Percentiles rank a stretch among this genome's conserved stretches.
Conservation (phyloP, 2,113 vertebrate species). For the Podarcis muralis region DNA sequence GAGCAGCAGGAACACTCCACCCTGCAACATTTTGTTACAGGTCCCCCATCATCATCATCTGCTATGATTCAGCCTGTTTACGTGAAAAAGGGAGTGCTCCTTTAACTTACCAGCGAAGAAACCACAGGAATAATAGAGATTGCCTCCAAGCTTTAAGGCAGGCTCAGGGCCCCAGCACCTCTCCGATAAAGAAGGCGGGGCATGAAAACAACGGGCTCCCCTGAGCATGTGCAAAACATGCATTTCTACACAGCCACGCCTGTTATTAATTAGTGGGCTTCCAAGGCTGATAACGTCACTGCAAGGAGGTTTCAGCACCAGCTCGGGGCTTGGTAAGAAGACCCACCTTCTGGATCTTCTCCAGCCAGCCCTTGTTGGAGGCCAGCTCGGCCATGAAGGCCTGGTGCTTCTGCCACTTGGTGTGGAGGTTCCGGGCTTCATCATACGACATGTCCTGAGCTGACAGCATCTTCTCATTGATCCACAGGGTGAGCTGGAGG, state of each 20-base stretch:
- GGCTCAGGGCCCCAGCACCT: background rate
- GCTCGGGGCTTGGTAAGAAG: too few species aligned
- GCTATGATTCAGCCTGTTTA: background rate
- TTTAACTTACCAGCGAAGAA: background rate
- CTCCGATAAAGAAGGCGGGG: background rate
- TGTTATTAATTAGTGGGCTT: background rate
- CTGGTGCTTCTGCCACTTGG: conserved; percentile 96
- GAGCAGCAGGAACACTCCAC: too few species aligned
- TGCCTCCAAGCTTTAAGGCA: background rate
- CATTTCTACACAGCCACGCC: background rate
- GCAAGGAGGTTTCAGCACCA: background rate
- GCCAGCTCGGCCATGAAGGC: conserved; percentile 94
- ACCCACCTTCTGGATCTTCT: conserved; percentile 88
- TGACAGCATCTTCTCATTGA: conserved; percentile 93
- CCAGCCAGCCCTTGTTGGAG: conserved; percentile 93
- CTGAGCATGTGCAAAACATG: background rate
- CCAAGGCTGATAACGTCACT: background rate
- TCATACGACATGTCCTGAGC: conserved; percentile 94
- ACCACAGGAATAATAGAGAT: too few species aligned
- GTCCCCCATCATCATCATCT: background rate
- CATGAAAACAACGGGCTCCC: background rate
- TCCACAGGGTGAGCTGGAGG: conserved; percentile 88
- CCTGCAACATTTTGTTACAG: background rate
- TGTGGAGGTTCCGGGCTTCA: conserved; percentile 92
- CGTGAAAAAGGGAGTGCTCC: background rate